Evolutionary conservation across 2,113 vertebrate species (phyloP), one percentile per base, ranked within the genome.

Genomic region (Cheilinus undulatus): DNA sequence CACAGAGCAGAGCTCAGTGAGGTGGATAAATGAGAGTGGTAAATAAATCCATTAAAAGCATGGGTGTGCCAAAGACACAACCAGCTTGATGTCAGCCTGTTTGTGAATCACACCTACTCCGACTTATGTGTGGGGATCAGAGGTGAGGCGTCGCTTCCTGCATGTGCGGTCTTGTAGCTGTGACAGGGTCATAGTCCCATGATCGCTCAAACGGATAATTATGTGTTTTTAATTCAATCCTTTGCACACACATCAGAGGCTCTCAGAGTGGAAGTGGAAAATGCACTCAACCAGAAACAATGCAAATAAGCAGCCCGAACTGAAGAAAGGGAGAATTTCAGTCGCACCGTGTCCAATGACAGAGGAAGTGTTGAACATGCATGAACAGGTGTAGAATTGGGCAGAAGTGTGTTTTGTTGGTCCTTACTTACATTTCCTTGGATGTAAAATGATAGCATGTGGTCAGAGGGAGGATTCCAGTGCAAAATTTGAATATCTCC

Each of bases 151-250:
- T 22, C 1, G 9, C 81, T 56, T 43, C 66, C 63, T 85, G 3
- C 74, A 76, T 57, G 76, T 72, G 60, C 84, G 79, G 7, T 85
- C 80, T 85, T 76, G 42, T 45, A 38, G 59, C 42, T 60, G 64
- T 76, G 84, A 83, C 1, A 0, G 72, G 83, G 83, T 91, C 81
- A 84, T 65, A 72, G 82, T 85, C 68, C 61, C 45, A 46, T 42
- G 76, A 77, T 72, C 27, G 27, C 62, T 77, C 45, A 75, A 63
- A 82, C 5, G 69, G 58, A 74, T 89, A 79, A 89, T 79, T 80
- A 73, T 58, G 52, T 60, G 68, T 48, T 82, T 89, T 88, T 89
- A 86, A 89, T 89, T 84, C 78, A 73, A 88, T 87, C 73, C 76
- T 80, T 52, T 3, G 62, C 0, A 38, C 19, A 30, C 34, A 42